Base-by-base conservation (phyloP, 2,888 invertebrate species). In the Philereme vetulata region DNA sequence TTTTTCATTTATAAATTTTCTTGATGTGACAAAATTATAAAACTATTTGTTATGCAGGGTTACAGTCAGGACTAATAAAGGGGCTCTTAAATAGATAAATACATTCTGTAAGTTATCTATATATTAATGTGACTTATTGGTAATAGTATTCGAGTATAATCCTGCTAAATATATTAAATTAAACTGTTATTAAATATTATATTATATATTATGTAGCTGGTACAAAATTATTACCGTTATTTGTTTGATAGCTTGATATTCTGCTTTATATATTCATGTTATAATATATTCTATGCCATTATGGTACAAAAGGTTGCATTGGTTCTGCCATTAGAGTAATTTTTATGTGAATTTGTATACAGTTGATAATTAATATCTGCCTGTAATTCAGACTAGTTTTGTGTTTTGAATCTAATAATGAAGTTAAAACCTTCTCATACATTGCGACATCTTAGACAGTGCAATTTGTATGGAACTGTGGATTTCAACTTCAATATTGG, bases 121-220 rank as follows among this genome's bases (percentile, higher is more conserved):
- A 3, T 38, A 42, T 7, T 45, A 32, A 4, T 21, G 2, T 21
- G 3, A 45, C 7, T 45, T 45, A 45, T 32, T 32, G 21, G 7
- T 32, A 32, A 45, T 2, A 7, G 21, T 11, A 6, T 45, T 45
- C 8, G 32, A 45, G 11, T 45, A 32, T 6, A 7, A 45, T 32
- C 45, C 32, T 45, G 45, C 32, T 45, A 5, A 21, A 32, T 21
- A 45, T 45, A 6, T 4, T 45, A 45, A 32, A 7, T 32, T 45
- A 45, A 32, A 32, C 7, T 45, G 7, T 21, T 32, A 7, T 45
- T 7, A 45, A 44, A 49, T 38, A 35, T 33, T n/a, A 46, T 42
- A 45, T 72, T 78, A 76, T 80, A 81, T 76, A 70, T n/a, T 42
- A 21, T 21, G 68, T 83, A 82, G 79, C 62, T 80, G 80, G 81